Evolutionary conservation across 1,140 invertebrate genomes (phyloP).

Genomic region (Lethrus apterus): DNA sequence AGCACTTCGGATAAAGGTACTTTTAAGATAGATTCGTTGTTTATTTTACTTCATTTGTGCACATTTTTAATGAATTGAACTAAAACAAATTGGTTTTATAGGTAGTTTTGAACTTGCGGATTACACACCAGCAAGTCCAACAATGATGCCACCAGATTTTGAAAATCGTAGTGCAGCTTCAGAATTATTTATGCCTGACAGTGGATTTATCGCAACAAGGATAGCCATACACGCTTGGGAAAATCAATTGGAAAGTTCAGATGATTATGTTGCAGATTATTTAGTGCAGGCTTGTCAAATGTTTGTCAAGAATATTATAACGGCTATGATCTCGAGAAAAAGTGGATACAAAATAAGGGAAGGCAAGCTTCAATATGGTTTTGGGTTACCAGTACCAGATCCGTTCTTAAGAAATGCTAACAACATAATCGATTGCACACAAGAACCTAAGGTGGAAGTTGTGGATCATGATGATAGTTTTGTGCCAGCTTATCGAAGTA

Average conservation of each 20-base stretch:
- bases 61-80: conserved; percentile 14
- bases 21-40: no score
- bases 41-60: conserved; percentile 24
- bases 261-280: conserved; percentile 31
- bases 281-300: conserved; percentile 32
- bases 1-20: conserved; percentile 23
- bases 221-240: conserved; percentile 35
- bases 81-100: no score
- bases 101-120: conserved; percentile 17
- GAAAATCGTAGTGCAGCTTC: conserved; percentile 29
- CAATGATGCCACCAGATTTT: conserved; percentile 25
- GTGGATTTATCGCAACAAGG: conserved; percentile 29
- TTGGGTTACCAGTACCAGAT: conserved; percentile 48
- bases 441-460: conserved; percentile 29
- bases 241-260: conserved; percentile 33
- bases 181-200: conserved; percentile 35
- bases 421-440: conserved; percentile 33
- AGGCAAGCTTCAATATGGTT: conserved; percentile 44
- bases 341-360: conserved; percentile 49
- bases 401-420: conserved; percentile 47
- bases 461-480: conserved; percentile 31
- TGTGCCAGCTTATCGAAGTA: conserved; percentile 26
- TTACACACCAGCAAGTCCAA: conserved; percentile 27
- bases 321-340: conserved; percentile 44
- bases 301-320: conserved; percentile 50